phyloP scores from a whole-genome alignment of 2,888 invertebrate species.

The Dione vanillae region DNA sequence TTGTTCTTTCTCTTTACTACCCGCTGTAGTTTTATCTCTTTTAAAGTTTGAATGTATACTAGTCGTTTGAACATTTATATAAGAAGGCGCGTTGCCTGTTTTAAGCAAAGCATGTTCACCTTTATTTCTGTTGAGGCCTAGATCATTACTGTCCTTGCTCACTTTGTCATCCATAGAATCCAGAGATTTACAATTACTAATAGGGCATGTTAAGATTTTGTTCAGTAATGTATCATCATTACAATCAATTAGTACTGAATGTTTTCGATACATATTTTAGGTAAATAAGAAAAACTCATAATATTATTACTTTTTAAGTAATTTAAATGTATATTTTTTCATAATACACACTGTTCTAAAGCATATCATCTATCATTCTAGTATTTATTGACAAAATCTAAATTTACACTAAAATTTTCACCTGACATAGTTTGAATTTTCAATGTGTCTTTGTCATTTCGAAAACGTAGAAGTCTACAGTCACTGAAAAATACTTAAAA shows the following conservation, averaged over 20 bases:
- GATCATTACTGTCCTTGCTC: conserved; percentile 7
- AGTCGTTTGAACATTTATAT: conserved; percentile 5
- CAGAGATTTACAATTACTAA: conserved; percentile 14
- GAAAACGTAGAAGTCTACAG: conserved; percentile 13
- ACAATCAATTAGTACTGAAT: not conserved
- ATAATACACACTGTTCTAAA: too few species aligned
- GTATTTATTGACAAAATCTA: conserved; percentile 7
- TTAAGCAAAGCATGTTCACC: conserved; percentile 31
- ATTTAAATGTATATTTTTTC: not conserved
- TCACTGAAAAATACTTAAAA: conserved; percentile 16
- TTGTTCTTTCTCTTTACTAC: not conserved
- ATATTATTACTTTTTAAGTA: too few species aligned
- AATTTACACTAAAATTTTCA: conserved; percentile 18
- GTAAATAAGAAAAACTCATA: not conserved
- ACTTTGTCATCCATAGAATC: conserved; percentile 12
- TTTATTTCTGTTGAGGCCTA: conserved; percentile 24
- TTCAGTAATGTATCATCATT: not conserved
- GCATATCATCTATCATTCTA: not conserved
- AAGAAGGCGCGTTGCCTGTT: not conserved
- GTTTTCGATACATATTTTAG: conserved; percentile 6
- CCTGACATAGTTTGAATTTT: conserved; percentile 5
- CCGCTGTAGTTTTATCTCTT: not conserved
- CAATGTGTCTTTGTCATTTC: conserved; percentile 23
- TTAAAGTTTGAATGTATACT: not conserved
- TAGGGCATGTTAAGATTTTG: not conserved